Evolutionary conservation across 2,113 vertebrate genomes (phyloP), one percentile per base, ranked within the genome.

Genomic region (Megaceryle maxima): DNA sequence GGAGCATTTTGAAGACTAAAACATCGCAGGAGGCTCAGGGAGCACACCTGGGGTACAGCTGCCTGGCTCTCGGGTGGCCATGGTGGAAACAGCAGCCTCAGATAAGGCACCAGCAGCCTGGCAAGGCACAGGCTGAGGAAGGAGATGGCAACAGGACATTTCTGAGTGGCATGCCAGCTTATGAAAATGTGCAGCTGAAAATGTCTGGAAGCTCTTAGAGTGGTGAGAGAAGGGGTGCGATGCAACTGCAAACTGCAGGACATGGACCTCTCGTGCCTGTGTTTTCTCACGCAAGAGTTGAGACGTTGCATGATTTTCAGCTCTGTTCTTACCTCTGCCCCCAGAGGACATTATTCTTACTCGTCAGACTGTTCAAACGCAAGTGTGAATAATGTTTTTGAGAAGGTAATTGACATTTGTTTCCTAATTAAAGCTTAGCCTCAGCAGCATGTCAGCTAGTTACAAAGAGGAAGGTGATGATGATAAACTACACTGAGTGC

Each of bases 51-150:
- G 48, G 39, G 19, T 33, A 31, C 41, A 50, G 26, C 74, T 56
- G 73, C 7, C 24, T 0, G 0, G 39, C 28, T 33, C 37, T 28
- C 1, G 0, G 26, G 56, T 18, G 18, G 44, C 41, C 1, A 1
- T 2, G 12, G 72, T 33, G 63, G 19, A 26, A 63, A 33, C 0
- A 56, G 39, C 41, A 41, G n/a, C 21, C 50, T 39, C 0, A 11
- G 72, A 3, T 20, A 7, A 39, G 3, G 25, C 39, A 28, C 15
- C 6, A 0, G 46, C n/a, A 68, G 73, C 67, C 57, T 26, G 46
- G 73, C 24, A 10, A 25, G 39, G 63, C 7, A 13, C 2, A 1
- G 67, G 5, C 29, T 25, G 73, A 29, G 46, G 35, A 17, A 46
- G 60, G 51, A 43, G 79, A 15, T 7, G 17, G 48, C 28, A 35